Base-by-base conservation (phyloP, 2,113 vertebrate species). In the Lagopus muta region DNA sequence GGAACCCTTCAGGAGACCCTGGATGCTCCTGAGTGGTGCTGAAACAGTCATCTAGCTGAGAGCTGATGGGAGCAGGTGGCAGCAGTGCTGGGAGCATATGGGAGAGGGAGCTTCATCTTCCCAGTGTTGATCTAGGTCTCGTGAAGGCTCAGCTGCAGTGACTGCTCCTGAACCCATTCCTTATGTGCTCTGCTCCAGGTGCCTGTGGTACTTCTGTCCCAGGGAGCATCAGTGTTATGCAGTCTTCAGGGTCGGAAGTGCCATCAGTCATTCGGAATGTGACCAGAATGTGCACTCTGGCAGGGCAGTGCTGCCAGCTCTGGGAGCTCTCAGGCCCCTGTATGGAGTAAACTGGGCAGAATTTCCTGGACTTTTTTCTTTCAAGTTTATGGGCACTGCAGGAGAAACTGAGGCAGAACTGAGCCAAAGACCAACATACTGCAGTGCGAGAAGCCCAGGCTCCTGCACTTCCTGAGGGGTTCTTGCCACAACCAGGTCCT, bases 221-320 rank as follows among this genome's bases (percentile, higher is more conserved):
- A 43, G n/a, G 30, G 66, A 79, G 77, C 1, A 0, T 65, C 1
- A 0, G 67, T 82, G 60, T 82, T 94, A 28, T 64, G 57, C 71
- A 38, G 55, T 66, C 32, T 20, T 13, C 54, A 57, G 42, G 48
- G 75, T 82, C 89, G 66, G 75, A 62, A 86, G 36, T 82, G 50
- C 62, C 84, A 50, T 11, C 48, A 85, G 77, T 73, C 36, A 40
- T 40, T 86, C 71, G 72, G 86, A 88, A 42, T 48, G 54, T 4
- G 40, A 65, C 67, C 73, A 95, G 74, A 93, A 84, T 84, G 61
- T 4, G 10, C 70, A 16, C 81, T 94, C 91, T 77, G 69, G 32
- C 88, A 48, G 42, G 32, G 43, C 17, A 28, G 8, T 47, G 25
- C 57, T 93, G 76, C 81, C 74, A 72, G 42, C 71, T 25, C 0